Evolutionary conservation across 2,113 vertebrate genomes (phyloP).

Genomic region (Mesitornis unicolor): DNA sequence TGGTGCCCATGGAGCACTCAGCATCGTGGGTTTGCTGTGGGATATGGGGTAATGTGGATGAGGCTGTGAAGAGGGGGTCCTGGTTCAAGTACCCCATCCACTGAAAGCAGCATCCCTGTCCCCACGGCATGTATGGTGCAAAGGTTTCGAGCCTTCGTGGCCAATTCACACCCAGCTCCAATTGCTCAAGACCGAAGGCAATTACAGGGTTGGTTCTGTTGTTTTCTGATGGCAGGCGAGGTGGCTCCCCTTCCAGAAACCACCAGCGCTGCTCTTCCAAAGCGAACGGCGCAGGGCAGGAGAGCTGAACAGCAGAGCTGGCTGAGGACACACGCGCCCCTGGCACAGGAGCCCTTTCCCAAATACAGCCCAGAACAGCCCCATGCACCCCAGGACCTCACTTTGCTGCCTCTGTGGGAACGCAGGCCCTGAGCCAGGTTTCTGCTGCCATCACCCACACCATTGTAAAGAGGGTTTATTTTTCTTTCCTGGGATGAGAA

Average conservation of each 20-base stretch:
- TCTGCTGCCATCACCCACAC: neutral
- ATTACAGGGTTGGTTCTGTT: neutral
- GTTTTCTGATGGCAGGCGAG: conserved; percentile 15
- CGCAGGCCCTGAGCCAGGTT: neutral
- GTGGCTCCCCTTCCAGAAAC: conserved; percentile 8
- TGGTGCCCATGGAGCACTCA: neutral
- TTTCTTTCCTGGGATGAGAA: neutral
- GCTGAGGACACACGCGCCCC: neutral
- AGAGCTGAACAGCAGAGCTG: neutral
- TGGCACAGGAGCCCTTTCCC: neutral
- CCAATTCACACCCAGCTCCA: conserved; percentile 3
- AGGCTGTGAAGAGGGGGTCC: too few relatives aligned
- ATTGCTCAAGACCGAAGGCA: conserved; percentile 12
- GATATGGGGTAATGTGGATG: accelerated
- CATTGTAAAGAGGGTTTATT: neutral
- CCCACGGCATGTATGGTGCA: too few relatives aligned
- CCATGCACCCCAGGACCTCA: accelerated
- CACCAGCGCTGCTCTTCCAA: neutral
- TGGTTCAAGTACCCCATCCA: accelerated
- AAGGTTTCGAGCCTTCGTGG: neutral
- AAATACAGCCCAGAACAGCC: neutral
- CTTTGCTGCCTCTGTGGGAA: neutral
- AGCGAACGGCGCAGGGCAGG: neutral
- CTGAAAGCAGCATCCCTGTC: accelerated
- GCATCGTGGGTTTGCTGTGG: accelerated